Evolutionary conservation across 2,888 invertebrate species (phyloP).

Genomic region (Lasioglossum oenotherae): DNA sequence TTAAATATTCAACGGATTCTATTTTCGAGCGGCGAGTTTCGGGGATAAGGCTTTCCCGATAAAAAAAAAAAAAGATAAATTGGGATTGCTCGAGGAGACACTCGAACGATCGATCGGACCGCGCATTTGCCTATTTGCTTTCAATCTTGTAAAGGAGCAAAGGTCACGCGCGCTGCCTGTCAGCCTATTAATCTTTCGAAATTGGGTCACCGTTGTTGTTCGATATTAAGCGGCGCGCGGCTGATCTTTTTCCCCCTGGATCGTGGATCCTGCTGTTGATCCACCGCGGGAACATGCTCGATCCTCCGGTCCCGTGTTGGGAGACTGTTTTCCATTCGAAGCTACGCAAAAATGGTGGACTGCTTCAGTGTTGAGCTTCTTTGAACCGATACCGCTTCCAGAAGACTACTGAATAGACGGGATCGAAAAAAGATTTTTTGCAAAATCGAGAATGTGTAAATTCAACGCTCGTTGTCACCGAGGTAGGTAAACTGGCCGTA

Average conservation of each 20-base stretch:
- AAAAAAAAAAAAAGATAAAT: conserved; percentile 23
- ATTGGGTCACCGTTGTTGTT: conserved; percentile 58
- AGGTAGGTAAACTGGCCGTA: too few relatives aligned
- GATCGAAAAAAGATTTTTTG: too few relatives aligned
- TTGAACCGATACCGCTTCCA: background rate
- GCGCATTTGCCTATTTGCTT: conserved; percentile 57
- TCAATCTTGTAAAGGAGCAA: conserved; percentile 50
- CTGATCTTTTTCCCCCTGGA: conserved; percentile 27
- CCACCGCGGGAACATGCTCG: background rate
- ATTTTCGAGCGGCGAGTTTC: background rate
- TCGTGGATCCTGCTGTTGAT: conserved; percentile 15
- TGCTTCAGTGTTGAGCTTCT: background rate
- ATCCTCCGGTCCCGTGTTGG: background rate
- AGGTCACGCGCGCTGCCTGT: conserved; percentile 45
- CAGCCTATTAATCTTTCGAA: conserved; percentile 62
- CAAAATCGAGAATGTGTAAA: too few relatives aligned
- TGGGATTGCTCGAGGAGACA: conserved; percentile 19
- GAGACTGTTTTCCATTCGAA: background rate
- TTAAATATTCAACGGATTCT: conserved; percentile 7
- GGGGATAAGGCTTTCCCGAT: background rate
- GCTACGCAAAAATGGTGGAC: background rate
- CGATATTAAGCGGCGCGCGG: conserved; percentile 46
- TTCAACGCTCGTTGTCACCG: too few relatives aligned
- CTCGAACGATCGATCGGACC: conserved; percentile 40
- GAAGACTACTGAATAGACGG: background rate